A percentile compares a stretch with the other conserved stretches of the same genome.
Evolutionary conservation across 1,140 invertebrate genomes (phyloP).

Genomic region (Delia radicum): DNA sequence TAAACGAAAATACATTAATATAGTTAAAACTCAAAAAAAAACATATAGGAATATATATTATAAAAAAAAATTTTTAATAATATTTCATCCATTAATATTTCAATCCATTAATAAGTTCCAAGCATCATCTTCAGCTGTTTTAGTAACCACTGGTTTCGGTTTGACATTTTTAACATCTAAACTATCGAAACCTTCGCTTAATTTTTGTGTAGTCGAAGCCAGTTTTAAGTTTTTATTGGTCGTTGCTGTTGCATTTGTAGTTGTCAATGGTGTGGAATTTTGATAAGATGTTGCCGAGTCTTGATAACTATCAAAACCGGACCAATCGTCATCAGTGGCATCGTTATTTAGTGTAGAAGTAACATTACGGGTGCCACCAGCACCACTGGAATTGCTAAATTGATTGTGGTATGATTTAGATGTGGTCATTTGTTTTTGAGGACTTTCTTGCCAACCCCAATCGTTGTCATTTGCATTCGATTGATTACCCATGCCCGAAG

Average conservation of each 20-base stretch:
- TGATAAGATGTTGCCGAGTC: conserved; percentile 48
- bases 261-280: conserved; percentile 40
- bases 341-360: conserved; percentile 25
- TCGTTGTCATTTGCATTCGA: conserved; percentile 46
- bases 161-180: conserved; percentile 57
- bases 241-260: not conserved
- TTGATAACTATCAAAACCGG: conserved; percentile 44
- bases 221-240: conserved; percentile 42
- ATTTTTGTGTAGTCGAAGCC: conserved; percentile 44
- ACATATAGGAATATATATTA: not conserved
- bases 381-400: conserved; percentile 31
- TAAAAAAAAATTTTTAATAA: not conserved
- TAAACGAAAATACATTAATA: not conserved
- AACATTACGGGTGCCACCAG: conserved; percentile 17
- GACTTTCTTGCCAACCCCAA: conserved; percentile 48
- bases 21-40: not conserved
- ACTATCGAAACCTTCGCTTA: conserved; percentile 58
- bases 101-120: conserved; percentile 63
- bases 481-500: conserved; percentile 43
- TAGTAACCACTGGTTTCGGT: conserved; percentile 45
- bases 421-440: conserved; percentile 43
- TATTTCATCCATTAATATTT: not conserved
- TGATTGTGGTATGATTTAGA: conserved; percentile 50
- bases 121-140: conserved; percentile 59
- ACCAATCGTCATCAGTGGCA: conserved; percentile 44